Base-by-base conservation (phyloP, 2,888 invertebrate species). In the Bombylius discolor region DNA sequence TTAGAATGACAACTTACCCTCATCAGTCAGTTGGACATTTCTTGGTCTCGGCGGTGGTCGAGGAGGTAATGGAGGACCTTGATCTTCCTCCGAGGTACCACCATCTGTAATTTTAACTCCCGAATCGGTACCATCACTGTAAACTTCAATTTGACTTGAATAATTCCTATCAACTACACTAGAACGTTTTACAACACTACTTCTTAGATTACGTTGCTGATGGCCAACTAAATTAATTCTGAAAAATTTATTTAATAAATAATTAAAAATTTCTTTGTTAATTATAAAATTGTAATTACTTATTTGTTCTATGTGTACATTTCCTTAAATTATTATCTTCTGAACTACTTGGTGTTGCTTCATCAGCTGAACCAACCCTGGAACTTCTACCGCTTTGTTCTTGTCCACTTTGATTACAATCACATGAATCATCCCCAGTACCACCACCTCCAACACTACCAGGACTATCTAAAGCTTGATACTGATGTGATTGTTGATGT, bases 51-150 rank as follows among this genome's bases (percentile, higher is more conserved):
- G 71, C 32, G 71, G 73, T 34, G 73, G 74, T 45, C 74, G 64
- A 46, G 74, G 74, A 31, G 73, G 74, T 58, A 73, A 56, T 0
- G 73, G 73, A 32, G 74, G 74, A 4, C 73, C 68, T 61, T 69
- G 66, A 60, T 73, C 70, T 55, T 70, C 69, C 32, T 67, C 69
- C 6, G 63, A 63, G 11, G 62, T 64, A 33, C 58, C 59, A 46
- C 64, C 63, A 58, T 64, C 66, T 44, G 64, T 65, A 42, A 65
- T 63, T 55, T 68, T 68, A 33, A 67, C 62, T 47, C 66, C 67
- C 8, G 67, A 61, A 55, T 67, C 67, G 5, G 65, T 65, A 31
- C 63, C 67, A 59, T 70, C 69, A 59, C 67, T 68, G 56, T 70
- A 70, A 39, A 68, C 67, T 60, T 70, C 69, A 49, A 68, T 68